Evolutionary conservation across 2,113 vertebrate species (phyloP).

Genomic region (Montifringilla adamsi): DNA sequence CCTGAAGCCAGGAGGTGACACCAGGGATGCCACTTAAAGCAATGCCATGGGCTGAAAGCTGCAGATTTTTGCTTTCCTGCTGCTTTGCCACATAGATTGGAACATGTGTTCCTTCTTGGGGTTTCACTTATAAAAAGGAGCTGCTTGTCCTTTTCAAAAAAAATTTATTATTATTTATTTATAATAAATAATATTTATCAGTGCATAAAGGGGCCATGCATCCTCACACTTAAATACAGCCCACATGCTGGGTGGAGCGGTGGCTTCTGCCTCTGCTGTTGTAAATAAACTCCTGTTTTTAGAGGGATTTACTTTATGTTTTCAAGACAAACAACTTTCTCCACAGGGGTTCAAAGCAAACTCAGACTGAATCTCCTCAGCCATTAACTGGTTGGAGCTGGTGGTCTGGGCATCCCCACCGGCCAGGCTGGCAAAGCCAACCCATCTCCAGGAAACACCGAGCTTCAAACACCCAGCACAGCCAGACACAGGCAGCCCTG

Average conservation of each 20-base stretch:
- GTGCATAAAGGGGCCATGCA: not conserved
- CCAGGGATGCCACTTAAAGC: not conserved
- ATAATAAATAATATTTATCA: not conserved
- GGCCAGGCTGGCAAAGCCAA: not conserved
- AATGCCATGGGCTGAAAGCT: not conserved
- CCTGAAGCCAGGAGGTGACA: not conserved
- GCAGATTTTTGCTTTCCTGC: not conserved
- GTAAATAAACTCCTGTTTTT: not conserved
- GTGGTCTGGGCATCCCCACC: not conserved
- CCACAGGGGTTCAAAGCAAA: not conserved
- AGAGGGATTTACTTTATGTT: not conserved
- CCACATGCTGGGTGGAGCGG: not conserved
- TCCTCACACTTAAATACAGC: not conserved
- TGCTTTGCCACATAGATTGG: not conserved
- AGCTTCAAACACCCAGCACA: not conserved
- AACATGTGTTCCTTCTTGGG: not conserved
- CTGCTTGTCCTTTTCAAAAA: not conserved
- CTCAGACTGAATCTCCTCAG: not conserved
- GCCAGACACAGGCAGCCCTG: not conserved
- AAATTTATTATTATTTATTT: not conserved
- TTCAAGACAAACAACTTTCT: not conserved
- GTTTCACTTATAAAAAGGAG: not conserved
- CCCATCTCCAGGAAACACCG: not conserved
- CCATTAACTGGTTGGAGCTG: not conserved
- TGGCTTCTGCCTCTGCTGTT: not conserved